Conservation (phyloP, 2,113 vertebrate species). For the Cairina moschata region DNA sequence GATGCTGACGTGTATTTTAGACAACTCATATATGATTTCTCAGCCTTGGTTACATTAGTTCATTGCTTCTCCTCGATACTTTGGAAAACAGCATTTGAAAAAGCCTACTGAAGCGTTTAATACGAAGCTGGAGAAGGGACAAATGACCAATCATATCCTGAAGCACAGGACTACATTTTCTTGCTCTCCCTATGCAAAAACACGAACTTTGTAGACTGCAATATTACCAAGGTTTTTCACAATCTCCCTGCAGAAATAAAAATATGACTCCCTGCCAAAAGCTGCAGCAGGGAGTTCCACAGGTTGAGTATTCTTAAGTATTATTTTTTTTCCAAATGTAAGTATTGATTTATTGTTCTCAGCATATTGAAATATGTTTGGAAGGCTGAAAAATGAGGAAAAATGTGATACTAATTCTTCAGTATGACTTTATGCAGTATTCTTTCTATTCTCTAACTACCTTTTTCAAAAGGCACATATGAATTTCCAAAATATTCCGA, state of each 20-base stretch:
- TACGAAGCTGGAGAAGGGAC: neutral
- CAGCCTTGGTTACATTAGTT: neutral
- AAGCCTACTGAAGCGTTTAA: neutral
- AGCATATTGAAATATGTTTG: neutral
- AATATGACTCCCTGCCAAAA: neutral
- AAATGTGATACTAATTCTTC: neutral
- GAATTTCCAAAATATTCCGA: neutral
- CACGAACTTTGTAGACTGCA: neutral
- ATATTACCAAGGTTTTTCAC: neutral
- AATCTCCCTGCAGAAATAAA: neutral
- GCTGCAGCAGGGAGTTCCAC: neutral
- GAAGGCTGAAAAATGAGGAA: neutral
- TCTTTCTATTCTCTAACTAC: neutral
- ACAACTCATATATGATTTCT: neutral
- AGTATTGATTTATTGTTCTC: neutral
- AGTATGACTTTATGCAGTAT: neutral
- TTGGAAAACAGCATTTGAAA: constrained; percentile 16
- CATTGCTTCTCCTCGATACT: neutral
- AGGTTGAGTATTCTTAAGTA: neutral
- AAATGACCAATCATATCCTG: constrained; percentile 14
- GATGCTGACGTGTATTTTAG: neutral
- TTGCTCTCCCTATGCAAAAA: neutral
- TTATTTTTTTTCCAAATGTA: neutral
- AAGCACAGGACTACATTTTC: constrained; percentile 21
- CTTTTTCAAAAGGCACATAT: neutral